Evolutionary conservation across 2,797 vertebrate species (phyloP), one percentile per base, ranked within the genome.

Genomic region (Acanthornis magna): DNA sequence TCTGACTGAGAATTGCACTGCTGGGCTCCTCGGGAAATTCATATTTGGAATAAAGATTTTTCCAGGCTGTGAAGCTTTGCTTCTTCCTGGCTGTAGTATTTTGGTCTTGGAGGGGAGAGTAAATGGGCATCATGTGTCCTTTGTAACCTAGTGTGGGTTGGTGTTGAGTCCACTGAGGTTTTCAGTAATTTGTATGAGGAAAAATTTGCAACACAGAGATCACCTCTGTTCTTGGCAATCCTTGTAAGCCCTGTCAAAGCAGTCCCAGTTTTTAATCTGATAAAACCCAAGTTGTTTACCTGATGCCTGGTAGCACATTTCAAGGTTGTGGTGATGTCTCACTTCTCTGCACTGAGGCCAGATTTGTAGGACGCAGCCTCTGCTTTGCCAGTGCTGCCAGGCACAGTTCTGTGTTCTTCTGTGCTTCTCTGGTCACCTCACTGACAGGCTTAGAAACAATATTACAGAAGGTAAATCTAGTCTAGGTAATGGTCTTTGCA

Each of bases 1-100:
- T 8, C 0, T 3, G 4, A 26, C 40, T 0, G 2, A 10, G 18
- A 26, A 11, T 3, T 3, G 3, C 32, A 7, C 21, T 43, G 13
- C 71, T 63, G 55, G 16, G 29, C 40, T 89, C 7, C 38, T 42
- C 34, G 12, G 42, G 34, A 67, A 70, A 17, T 57, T 77, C 2
- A 0, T 29, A 1, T 13, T 32, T 3, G 2, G 20, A 81, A 45
- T 42, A 58, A 75, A 66, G 67, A 30, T 45, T 71, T 61, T 65
- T 74, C 57, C 34, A 63, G 75, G 12, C 66, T 81, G 15, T 68
- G 58, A 53, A 62, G 67, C 65, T 71, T 32, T 4, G 2, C 11
- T 83, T 15, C 42, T 48, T 87, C 34, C 55, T 63, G 45, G 20
- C 53, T 85, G 36, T 50, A 27, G 32, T 34, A 16, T 65, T 79